Percentiles rank a stretch among this genome's conserved stretches.
Conservation (phyloP, 2,888 invertebrate genomes). For the Platycheirus rosarum region DNA sequence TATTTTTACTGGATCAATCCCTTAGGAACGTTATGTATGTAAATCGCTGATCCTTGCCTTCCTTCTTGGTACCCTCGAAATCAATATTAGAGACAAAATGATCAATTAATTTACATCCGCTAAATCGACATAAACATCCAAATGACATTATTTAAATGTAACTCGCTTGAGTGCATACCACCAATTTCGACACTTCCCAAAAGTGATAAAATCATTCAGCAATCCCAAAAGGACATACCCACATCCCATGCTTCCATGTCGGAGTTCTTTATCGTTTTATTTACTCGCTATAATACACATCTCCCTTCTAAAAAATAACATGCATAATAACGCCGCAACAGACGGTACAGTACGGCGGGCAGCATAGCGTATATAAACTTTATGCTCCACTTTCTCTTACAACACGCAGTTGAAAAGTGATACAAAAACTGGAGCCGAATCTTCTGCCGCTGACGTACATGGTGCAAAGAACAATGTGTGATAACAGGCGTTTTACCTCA, state of each 20-base stretch:
- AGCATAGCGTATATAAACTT: conserved; percentile 22
- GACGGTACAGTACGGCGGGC: not conserved
- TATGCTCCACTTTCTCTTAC: conserved; percentile 58
- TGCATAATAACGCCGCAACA: conserved; percentile 55
- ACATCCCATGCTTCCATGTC: not conserved
- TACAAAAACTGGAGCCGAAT: conserved; percentile 31
- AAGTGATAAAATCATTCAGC: conserved; percentile 55
- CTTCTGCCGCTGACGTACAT: conserved; percentile 49
- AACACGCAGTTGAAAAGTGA: conserved; percentile 2
- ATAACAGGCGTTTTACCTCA: conserved; percentile 66
- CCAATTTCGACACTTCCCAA: conserved; percentile 56
- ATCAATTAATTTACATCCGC: conserved; percentile 56
- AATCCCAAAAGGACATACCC: conserved; percentile 49
- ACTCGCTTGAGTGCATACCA: conserved; percentile 18
- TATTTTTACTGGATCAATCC: not conserved
- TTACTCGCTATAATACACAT: conserved; percentile 33
- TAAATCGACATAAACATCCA: conserved; percentile 47
- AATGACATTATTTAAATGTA: conserved; percentile 54
- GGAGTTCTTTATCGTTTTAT: conserved; percentile 63
- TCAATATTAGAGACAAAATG: conserved; percentile 37
- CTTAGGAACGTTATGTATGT: not conserved
- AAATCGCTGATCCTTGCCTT: not conserved
- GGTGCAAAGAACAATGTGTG: conserved; percentile 65
- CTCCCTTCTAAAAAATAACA: conserved; percentile 17
- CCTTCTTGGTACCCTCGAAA: not conserved